Conservation (phyloP, 2,113 vertebrate genomes). For the Sebastes schlegelii region DNA sequence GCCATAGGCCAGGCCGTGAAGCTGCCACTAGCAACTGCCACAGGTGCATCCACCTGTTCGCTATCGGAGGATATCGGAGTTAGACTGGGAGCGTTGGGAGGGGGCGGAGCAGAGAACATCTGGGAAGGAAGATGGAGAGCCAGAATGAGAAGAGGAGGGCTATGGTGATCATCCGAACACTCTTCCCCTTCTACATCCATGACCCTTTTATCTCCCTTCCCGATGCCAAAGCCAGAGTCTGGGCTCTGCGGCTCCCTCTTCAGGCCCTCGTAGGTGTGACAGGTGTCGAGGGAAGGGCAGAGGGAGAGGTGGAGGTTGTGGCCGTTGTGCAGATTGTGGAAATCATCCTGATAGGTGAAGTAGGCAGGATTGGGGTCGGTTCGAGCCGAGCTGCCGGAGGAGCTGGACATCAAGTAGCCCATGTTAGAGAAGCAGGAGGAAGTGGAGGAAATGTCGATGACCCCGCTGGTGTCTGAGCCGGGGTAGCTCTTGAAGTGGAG, state of each 20-base stretch:
- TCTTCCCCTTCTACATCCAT: not conserved
- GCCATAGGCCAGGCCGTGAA: constrained; percentile 48
- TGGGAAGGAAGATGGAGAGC: constrained; percentile 18
- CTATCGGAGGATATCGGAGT: constrained; percentile 28
- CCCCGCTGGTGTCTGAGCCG: constrained; percentile 23
- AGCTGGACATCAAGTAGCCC: constrained; percentile 80
- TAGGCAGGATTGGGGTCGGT: constrained; percentile 61
- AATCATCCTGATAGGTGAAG: constrained; percentile 71
- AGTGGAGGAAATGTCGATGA: constrained; percentile 27
- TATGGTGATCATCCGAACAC: not conserved
- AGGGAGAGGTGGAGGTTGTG: constrained; percentile 13
- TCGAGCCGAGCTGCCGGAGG: constrained; percentile 32
- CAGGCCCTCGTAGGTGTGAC: constrained; percentile 63
- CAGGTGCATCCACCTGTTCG: constrained; percentile 12
- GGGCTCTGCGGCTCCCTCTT: constrained; percentile 63
- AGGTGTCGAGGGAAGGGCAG: not conserved
- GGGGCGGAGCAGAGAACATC: not conserved
- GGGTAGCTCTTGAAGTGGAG: not conserved
- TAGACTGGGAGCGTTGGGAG: constrained; percentile 11
- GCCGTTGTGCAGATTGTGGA: not conserved
- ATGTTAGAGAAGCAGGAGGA: constrained; percentile 79
- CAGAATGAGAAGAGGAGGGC: constrained; percentile 37
- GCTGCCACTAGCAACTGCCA: not conserved
- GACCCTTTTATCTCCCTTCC: not conserved
- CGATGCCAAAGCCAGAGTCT: constrained; percentile 75